Conservation (phyloP, 2,888 invertebrate genomes). For the Nomada fabriciana region DNA sequence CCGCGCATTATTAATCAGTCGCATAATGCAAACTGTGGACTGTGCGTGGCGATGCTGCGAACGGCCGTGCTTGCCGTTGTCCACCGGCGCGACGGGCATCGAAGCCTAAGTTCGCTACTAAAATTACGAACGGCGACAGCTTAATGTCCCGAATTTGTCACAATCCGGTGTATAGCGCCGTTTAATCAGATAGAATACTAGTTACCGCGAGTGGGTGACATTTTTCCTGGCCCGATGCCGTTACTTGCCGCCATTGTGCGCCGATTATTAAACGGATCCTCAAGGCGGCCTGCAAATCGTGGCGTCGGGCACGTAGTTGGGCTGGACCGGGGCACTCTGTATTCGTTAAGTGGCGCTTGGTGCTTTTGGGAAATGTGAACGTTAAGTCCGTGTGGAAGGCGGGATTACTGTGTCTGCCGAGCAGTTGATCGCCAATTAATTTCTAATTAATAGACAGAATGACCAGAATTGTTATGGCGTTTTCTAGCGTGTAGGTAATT, state of each 20-base stretch:
- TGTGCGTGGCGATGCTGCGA: not conserved
- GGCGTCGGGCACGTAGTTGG: too few relatives aligned
- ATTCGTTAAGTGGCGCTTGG: too few relatives aligned
- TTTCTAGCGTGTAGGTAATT: too few relatives aligned
- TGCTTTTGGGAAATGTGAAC: too few relatives aligned
- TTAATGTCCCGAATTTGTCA: conserved; percentile 51
- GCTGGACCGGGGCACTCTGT: too few relatives aligned
- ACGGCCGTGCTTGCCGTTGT: not conserved
- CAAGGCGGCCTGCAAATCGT: not conserved
- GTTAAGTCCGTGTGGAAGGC: too few relatives aligned
- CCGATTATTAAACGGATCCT: not conserved
- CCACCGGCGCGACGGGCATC: not conserved
- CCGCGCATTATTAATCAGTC: conserved; percentile 65
- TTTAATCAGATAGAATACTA: conserved; percentile 34
- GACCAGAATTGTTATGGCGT: too few relatives aligned
- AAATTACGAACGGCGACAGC: conserved; percentile 50
- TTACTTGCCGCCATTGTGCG: conserved; percentile 4
- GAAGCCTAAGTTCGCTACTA: conserved; percentile 24
- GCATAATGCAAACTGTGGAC: conserved; percentile 42
- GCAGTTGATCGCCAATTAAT: too few relatives aligned
- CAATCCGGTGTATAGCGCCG: conserved; percentile 7
- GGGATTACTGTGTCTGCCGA: too few relatives aligned
- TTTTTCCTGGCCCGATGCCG: conserved; percentile 1
- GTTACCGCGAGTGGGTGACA: not conserved
- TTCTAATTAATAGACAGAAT: too few relatives aligned